A percentile compares a stretch with the other conserved stretches of the same genome.
Conservation (phyloP, 2,113 vertebrate species). For the Ascaphus truei region DNA sequence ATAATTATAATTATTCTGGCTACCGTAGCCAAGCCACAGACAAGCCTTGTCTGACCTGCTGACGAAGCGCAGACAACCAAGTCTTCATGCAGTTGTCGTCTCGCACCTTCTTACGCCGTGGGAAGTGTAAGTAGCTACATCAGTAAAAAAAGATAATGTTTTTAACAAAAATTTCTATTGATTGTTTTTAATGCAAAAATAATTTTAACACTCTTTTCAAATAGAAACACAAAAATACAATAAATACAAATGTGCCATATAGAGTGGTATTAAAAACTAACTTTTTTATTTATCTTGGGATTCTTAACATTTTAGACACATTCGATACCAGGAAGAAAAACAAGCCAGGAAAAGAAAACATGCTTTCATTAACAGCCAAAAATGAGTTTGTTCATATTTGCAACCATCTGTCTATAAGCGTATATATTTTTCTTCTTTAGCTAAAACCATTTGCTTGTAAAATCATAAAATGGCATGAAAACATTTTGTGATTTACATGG, state of each 20-base stretch:
- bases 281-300: slow-evolving; percentile 10
- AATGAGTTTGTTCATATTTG: slow-evolving; percentile 27
- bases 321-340: slow-evolving; percentile 22
- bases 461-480: neutral
- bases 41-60: too few relatives aligned
- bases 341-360: slow-evolving; percentile 17
- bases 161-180: too few relatives aligned
- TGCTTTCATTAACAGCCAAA: slow-evolving; percentile 28
- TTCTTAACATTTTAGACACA: neutral
- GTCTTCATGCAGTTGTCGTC: too few relatives aligned
- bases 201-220: too few relatives aligned
- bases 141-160: too few relatives aligned
- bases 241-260: neutral
- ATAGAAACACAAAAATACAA: too few relatives aligned
- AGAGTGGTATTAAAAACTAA: slow-evolving; percentile 14
- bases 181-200: too few relatives aligned
- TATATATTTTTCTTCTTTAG: neutral
- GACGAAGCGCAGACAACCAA: too few relatives aligned
- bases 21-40: too few relatives aligned
- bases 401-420: slow-evolving; percentile 25
- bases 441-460: slow-evolving; percentile 6
- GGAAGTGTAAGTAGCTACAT: too few relatives aligned
- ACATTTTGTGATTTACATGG: neutral
- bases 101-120: too few relatives aligned
- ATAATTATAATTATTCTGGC: too few relatives aligned